Evolutionary conservation across 1,140 invertebrate genomes (phyloP), one percentile per base, ranked within the genome.

Genomic region (Aphidius ervi): DNA sequence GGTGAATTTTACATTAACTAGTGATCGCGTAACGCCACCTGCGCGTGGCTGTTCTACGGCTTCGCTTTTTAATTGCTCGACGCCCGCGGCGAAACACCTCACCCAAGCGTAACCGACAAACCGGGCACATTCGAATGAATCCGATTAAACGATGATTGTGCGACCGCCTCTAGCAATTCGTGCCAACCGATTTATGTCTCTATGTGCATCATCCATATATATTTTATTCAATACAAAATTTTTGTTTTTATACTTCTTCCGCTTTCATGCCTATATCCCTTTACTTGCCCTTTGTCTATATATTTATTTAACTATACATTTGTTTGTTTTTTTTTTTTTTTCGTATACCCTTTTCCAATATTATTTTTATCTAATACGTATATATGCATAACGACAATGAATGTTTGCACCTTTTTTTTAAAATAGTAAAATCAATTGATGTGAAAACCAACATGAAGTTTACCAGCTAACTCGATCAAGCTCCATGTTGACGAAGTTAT

Each of bases 121-220:
- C 59, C 50, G 59, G 41, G 59, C 58, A 60, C 64, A 60, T 62
- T 65, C 58, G 49, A 63, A 65, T 61, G 64, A 65, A 65, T 65
- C 64, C 61, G 64, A 65, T 65, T 61, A 65, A 63, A 58, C 61
- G 64, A 65, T 65, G 56, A 65, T 60, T 64, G 63, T 55, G 61
- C 45, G 54, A 47, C 53, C 55, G 56, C 63, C 56, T 23, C n/a
- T 48, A 43, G 57, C 57, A 37, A 48, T 59, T 59, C 47, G 47
- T 48, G 48, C 47, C 54, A 46, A 23, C 55, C 46, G 55, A 48
- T 57, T 57, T 46, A 57, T 23, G 55, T 57, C 42, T 42, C 57
- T 58, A 50, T 54, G 52, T 40, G 16, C 49, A 37, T 54, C 52
- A 31, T 54, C 40, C 40, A 41, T 3, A 40, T 42, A 54, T 31